Conservation (phyloP, 2,888 invertebrate genomes). For the Urechis unicinctus region DNA sequence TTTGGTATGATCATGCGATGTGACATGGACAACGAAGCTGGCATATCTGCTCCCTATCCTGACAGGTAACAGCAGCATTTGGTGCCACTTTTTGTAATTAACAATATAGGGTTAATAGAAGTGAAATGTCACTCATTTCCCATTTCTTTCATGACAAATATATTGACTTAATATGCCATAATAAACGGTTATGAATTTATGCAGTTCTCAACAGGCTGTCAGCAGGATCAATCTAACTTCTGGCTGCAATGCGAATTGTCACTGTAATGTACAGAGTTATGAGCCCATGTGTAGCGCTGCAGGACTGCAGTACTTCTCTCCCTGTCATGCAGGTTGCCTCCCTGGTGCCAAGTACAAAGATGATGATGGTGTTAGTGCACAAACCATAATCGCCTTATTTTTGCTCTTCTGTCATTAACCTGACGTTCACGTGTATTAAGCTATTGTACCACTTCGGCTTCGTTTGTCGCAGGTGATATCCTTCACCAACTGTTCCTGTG, state of each 20-base stretch:
- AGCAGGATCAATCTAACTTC: background rate
- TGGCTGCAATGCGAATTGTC: constrained; percentile 58
- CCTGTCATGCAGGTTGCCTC: constrained; percentile 67
- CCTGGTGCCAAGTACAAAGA: background rate
- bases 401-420: too few relatives aligned
- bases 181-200: background rate
- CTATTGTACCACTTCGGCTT: background rate
- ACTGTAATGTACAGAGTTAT: constrained; percentile 58
- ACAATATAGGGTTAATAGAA: too few relatives aligned
- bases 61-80: constrained; percentile 34
- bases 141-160: too few relatives aligned
- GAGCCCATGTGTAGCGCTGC: constrained; percentile 61
- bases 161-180: background rate
- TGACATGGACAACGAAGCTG: background rate
- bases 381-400: too few relatives aligned
- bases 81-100: constrained; percentile 40
- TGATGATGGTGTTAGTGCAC: too few relatives aligned
- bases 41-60: constrained; percentile 2
- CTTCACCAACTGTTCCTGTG: background rate
- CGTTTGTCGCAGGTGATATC: background rate
- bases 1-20: constrained; percentile 4
- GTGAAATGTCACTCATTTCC: background rate
- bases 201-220: background rate
- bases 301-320: constrained; percentile 62
- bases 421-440: too few relatives aligned